Conservation (phyloP, 2,888 invertebrate genomes). For the Sepiola atlantica region DNA sequence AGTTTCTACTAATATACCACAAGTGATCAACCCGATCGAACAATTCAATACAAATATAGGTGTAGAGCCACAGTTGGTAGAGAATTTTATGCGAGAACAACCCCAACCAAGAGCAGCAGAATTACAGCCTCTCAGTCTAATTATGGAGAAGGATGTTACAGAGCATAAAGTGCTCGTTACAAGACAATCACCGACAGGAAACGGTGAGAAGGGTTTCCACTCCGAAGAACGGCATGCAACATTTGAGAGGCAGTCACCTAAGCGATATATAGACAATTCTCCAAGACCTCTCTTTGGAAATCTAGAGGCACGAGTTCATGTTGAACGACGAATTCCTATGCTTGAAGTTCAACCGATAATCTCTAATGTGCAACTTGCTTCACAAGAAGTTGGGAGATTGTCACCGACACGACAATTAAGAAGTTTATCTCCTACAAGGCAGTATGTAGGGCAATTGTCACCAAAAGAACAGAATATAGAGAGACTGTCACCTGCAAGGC, state of each 20-base stretch:
- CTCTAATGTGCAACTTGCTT: constrained; percentile 8
- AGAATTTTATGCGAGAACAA: background rate
- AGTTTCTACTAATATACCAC: background rate
- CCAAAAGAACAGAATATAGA: background rate
- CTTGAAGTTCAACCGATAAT: constrained; percentile 24
- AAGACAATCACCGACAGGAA: constrained; percentile 1
- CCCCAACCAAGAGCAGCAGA: background rate
- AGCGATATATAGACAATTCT: background rate
- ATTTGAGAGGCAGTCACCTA: constrained; percentile 37
- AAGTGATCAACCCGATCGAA: background rate
- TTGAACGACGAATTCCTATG: background rate
- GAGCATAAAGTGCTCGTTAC: background rate
- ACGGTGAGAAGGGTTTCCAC: background rate
- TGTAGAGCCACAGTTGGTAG: background rate
- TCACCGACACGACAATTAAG: background rate
- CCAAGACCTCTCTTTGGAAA: constrained; percentile 3
- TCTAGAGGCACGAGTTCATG: background rate
- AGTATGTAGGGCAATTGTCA: background rate
- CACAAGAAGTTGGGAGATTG: background rate
- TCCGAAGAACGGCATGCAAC: background rate
- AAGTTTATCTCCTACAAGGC: background rate
- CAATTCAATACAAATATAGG: background rate
- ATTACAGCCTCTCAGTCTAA: background rate
- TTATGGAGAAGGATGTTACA: background rate
- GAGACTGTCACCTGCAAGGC: background rate